These are phyloP conservation scores for Terrapene triunguis DNA, from an alignment of 2,113 vertebrate species.

Conservation along the genomic window DNA sequence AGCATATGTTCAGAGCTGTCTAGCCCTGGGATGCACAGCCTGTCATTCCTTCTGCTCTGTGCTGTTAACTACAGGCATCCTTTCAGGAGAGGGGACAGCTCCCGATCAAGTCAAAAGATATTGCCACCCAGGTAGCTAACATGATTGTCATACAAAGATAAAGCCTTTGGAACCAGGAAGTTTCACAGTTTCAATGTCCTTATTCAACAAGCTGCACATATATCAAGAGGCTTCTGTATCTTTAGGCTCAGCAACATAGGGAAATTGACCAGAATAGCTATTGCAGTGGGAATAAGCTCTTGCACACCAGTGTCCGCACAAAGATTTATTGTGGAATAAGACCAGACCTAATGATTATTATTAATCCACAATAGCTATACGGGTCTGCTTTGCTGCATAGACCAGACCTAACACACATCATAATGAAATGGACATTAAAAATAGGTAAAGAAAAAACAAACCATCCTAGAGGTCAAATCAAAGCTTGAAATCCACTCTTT, in stretches of 20 bases:
- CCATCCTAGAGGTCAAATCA: not conserved
- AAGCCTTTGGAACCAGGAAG: not conserved
- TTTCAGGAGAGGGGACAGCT: slow-evolving; percentile 2
- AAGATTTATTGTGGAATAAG: not conserved
- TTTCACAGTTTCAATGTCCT: not conserved
- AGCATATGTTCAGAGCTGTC: slow-evolving; percentile 32
- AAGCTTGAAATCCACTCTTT: not conserved
- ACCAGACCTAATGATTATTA: not conserved
- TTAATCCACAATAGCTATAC: not conserved
- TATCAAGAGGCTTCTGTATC: not conserved
- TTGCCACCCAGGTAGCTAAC: not conserved
- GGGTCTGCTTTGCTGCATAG: fast-evolving
- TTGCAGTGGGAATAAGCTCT: not conserved
- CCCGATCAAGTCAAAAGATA: not conserved
- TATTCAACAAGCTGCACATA: fast-evolving
- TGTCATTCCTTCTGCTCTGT: not conserved
- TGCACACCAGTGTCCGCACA: fast-evolving
- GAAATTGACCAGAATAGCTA: not conserved
- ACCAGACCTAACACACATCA: not conserved
- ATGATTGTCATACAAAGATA: not conserved
- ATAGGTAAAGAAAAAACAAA: not conserved
- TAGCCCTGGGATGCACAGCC: not conserved
- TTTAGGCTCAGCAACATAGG: fast-evolving
- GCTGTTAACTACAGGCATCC: slow-evolving; percentile 29
- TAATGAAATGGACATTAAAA: not conserved